Base-by-base conservation (phyloP, 1,140 invertebrate genomes). In the Gonioctena quinquepunctata region DNA sequence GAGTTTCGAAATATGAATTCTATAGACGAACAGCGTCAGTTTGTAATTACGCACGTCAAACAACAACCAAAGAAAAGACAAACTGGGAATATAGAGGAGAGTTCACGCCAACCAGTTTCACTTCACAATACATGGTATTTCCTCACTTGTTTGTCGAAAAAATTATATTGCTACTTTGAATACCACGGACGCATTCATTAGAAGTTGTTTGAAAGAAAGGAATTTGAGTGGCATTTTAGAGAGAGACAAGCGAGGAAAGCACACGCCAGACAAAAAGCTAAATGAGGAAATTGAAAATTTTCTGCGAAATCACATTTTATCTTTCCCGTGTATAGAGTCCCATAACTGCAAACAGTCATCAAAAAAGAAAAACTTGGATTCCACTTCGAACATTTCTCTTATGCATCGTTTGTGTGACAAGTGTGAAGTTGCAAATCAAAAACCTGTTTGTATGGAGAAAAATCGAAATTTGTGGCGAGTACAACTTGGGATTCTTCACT, bases 371-470 rank as follows among this genome's bases (percentile, higher is more conserved):
- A 56, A 64, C 52, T 26, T 64, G 26, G 60, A 70, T 19, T 4
- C 52, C 5, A 56, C 67, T 52, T 23, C 63, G 23, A 69, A 70
- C 28, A 28, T 70, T 21, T 64, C 16, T 5, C 22, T 70, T 54
- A 76, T 75, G 74, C 69, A 75, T 50, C 64, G 70, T n/a, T n/a
- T n/a, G n/a, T n/a, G n/a, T n/a, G n/a, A n/a, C n/a, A n/a, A n/a
- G n/a, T n/a, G n/a, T n/a, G n/a, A n/a, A n/a, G n/a, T n/a, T n/a
- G n/a, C n/a, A n/a, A n/a, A n/a, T n/a, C n/a, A n/a, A n/a, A n/a
- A n/a, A n/a, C n/a, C n/a, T n/a, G n/a, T n/a, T n/a, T n/a, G n/a
- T n/a, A n/a, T n/a, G n/a, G n/a, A n/a, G n/a, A n/a, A n/a, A n/a
- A n/a, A n/a, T n/a, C n/a, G n/a, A n/a, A n/a, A n/a, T n/a, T n/a